Evolutionary conservation across 1,140 invertebrate genomes (phyloP), one percentile per base, ranked within the genome.

Genomic region (Diplogasteroides magnus): DNA sequence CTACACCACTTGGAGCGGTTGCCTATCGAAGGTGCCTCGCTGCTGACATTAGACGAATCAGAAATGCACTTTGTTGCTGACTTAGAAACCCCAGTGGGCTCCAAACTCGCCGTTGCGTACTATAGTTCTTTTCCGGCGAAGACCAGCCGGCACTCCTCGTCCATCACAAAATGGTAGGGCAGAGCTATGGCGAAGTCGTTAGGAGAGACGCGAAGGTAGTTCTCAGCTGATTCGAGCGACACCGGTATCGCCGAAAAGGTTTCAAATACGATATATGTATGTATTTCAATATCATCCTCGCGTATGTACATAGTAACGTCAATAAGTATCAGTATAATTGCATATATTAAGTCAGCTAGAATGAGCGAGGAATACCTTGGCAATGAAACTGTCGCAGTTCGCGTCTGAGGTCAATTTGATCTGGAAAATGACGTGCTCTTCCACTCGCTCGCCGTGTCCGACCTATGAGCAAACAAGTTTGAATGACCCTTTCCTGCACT

Each of bases 101-200:
- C n/a, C n/a, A n/a, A n/a, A n/a, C n/a, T n/a, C n/a, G n/a, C n/a
- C n/a, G n/a, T n/a, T n/a, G n/a, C n/a, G n/a, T n/a, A n/a, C n/a
- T n/a, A n/a, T n/a, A n/a, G n/a, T 23, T 78, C 77, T 65, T 69
- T 78, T 55, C 79, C 79, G 37, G 77, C 77, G 69, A 82, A 77
- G 6, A 82, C 72, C 19, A 81, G 66, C 25, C 69, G 64, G 64
- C 79, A 81, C n/a, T 79, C 72, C 56, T 78, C 66, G 67, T 85
- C 83, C 60, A 85, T 79, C 2, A 85, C 78, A 15, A 85, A 75
- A 69, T 85, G 84, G 68, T 85, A 85, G 0, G 84, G 82, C 64
- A 85, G 81, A 31, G 76, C 75, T 2, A 71, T 67, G 59, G 71
- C 37, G 55, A 74, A 74, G 25, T 73, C 66, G 31, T 57, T 31